These are phyloP conservation scores for Delichon dasypus DNA, from an alignment of 2,797 vertebrate species.

Conservation along the genomic window DNA sequence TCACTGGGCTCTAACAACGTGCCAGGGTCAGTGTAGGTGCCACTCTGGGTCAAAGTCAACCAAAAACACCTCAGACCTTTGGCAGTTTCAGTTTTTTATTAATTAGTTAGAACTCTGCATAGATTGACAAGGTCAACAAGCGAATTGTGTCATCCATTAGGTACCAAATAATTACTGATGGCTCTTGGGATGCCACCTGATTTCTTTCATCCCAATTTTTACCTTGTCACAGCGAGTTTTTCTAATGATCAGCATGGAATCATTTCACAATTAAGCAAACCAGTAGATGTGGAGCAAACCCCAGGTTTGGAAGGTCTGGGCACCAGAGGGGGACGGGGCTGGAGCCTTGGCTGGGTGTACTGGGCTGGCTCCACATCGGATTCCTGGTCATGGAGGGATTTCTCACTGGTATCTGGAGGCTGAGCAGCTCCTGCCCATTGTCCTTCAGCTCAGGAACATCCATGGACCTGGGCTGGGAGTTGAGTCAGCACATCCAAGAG, in stretches of 20 bases:
- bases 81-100: background rate
- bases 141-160: background rate
- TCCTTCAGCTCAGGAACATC: background rate
- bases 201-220: background rate
- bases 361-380: background rate
- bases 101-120: background rate
- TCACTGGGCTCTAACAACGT: background rate
- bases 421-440: fast-evolving
- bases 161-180: background rate
- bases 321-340: background rate
- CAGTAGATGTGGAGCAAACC: background rate
- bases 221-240: background rate
- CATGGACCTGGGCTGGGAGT: fast-evolving
- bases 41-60: background rate
- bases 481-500: background rate
- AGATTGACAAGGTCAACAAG: background rate
- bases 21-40: background rate
- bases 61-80: background rate
- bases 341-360: background rate
- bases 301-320: background rate
- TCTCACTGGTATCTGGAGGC: background rate
- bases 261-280: background rate
- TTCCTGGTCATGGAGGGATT: background rate
- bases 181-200: background rate
- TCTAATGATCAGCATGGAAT: fast-evolving